Percentiles rank a stretch among this genome's conserved stretches.
phyloP scores from a whole-genome alignment of 2,113 vertebrate species.

The Lepidothrix coronata region DNA sequence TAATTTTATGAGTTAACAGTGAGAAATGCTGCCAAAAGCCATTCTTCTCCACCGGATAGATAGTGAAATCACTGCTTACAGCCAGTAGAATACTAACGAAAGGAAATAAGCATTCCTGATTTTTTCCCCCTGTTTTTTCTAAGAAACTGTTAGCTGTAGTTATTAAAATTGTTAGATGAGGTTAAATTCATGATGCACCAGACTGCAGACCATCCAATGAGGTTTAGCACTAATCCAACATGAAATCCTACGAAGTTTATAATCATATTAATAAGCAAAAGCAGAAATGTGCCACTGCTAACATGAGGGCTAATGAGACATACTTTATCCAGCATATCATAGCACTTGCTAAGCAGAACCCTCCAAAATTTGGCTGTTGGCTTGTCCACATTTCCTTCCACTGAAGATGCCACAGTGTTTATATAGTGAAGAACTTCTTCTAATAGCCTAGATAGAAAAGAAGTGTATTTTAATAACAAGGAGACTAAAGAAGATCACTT shows the following conservation, averaged over 20 bases:
- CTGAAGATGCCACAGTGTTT: slow-evolving; percentile 82
- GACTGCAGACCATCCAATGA: background rate
- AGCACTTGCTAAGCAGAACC: slow-evolving; percentile 89
- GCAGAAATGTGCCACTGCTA: background rate
- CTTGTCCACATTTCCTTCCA: slow-evolving; percentile 86
- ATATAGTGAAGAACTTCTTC: slow-evolving; percentile 89
- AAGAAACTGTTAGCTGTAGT: background rate
- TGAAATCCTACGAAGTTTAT: background rate
- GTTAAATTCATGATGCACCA: background rate
- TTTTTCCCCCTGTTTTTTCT: background rate
- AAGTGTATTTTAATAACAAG: background rate
- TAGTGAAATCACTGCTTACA: background rate
- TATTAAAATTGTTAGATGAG: background rate
- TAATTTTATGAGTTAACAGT: background rate
- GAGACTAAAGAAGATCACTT: background rate
- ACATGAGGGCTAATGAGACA: background rate
- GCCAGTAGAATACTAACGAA: background rate
- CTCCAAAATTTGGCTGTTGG: slow-evolving; percentile 93
- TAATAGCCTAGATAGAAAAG: slow-evolving; percentile 77
- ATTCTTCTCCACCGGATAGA: background rate
- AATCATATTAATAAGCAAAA: background rate
- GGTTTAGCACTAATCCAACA: background rate
- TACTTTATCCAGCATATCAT: slow-evolving; percentile 93
- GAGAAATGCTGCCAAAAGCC: background rate
- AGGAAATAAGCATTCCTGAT: background rate